Evolutionary conservation across 2,888 invertebrate species (phyloP), one percentile per base, ranked within the genome.

Genomic region (Frankliniella intonsa): DNA sequence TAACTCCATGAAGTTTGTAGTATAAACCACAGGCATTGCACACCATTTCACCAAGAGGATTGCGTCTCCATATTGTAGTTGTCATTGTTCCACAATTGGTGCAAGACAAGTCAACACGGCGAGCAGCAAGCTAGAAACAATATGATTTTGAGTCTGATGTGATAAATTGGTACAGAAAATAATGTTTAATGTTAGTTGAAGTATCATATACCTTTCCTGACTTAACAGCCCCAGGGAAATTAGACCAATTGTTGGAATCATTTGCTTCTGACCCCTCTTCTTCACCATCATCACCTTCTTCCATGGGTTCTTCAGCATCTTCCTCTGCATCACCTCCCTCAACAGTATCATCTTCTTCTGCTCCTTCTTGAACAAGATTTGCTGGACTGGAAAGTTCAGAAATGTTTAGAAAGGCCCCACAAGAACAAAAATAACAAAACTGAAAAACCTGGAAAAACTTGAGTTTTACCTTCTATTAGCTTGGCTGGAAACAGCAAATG

Each of bases 21-120:
- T 99, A 99, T 65, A 99, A 92, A 0, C 98, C 99, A 88, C 99
- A 99, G 76, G 99, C 99, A 89, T 99, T 99, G 89, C 99, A 99
- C 83, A 99, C 99, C 91, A 99, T 98, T 90, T 99, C 98, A 3
- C 98, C 98, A 86, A 95, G 93, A 86, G 96, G 93, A 89, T 98
- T 98, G 85, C 99, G 91, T 86, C 99, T 91, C 99, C 99, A 99
- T 84, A 99, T 95, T 0, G 99, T 99, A 83, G 99, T 99, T 69
- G 96, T 97, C 88, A 94, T 93, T n/a, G 99, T 99, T 84, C 96
- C 95, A 89, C 99, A 99, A 90, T 99, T 99, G 85, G 96, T 95
- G 89, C 99, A 99, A 19, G 94, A 91, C 86, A 98, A 92, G 87
- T 98, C 98, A 49, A 94, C 92, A 81, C 96, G 90, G 84, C 92